Evolutionary conservation across 2,888 invertebrate genomes (phyloP), one percentile per base, ranked within the genome.

Genomic region (Volucella inanis): DNA sequence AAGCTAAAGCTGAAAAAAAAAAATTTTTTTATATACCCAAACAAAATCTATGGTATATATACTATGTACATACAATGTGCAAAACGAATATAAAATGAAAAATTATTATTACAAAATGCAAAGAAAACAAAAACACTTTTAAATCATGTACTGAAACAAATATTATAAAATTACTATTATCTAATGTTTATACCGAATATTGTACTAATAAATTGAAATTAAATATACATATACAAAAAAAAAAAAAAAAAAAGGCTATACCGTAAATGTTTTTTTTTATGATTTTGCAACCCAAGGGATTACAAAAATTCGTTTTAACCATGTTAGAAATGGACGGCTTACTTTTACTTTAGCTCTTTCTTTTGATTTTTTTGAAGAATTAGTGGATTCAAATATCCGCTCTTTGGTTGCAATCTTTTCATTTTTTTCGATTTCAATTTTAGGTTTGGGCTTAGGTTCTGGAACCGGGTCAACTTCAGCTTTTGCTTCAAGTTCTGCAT

Each of bases 181-280:
- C 75, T 76, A 85, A 80, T 50, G 76, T 85, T 85, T 85, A 80
- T 85, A 85, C 84, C 79, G 75, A 79, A 71, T 79, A 84, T 84
- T 84, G 74, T 79, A 84, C 79, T 79, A 84, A 84, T 50, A 79
- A 79, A 64, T 62, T 9, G 61, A 70, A 57, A 64, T 74, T 77
- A 6, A 68, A 67, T 67, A 67, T 75, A 79, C 75, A 70, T 67
- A 83, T 79, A 83, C 68, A 84, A 68, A 72, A 64, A 81, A 68
- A 45, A 70, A 68, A 57, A 59, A n/a, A 68, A 41, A 43, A 71
- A 68, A 57, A 52, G 18, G 68, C 45, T 41, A 57, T 18, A 31
- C 3, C 31, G 68, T 61, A 45, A 45, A 14, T 31, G 12, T 39
- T 43, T 15, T 39, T 49, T 43, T 75, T 10, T 22, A n/a, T 47